phyloP scores from a whole-genome alignment of 1,140 invertebrate species.

The Ectropis grisescens region DNA sequence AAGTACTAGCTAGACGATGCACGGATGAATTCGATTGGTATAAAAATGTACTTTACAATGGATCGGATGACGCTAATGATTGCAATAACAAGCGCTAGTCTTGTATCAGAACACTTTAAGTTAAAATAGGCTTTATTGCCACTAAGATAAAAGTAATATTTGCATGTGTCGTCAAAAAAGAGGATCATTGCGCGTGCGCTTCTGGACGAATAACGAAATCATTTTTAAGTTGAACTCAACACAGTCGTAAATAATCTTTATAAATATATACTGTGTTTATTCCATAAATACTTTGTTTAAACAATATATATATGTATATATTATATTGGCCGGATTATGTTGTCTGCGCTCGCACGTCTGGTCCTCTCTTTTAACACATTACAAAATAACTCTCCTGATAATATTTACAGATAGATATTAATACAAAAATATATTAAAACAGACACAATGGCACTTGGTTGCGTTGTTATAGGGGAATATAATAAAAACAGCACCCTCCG shows the following conservation, averaged over 20 bases:
- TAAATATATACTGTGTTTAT: constrained; percentile 18
- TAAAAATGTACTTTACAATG: constrained; percentile 39
- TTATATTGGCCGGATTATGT: constrained; percentile 50
- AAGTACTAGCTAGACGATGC: constrained; percentile 13
- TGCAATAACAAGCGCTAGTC: constrained; percentile 24
- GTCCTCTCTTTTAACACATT: constrained; percentile 40
- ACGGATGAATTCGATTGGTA: constrained; percentile 28
- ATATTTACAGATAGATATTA: constrained; percentile 49
- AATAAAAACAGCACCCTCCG: constrained; percentile 1
- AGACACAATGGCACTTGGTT: constrained; percentile 62
- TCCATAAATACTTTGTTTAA: constrained; percentile 8
- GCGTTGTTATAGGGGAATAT: constrained; percentile 36
- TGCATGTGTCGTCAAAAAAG: constrained; percentile 28
- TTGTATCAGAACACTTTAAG: constrained; percentile 29
- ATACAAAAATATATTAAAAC: constrained; percentile 56
- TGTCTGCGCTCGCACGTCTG: constrained; percentile 20
- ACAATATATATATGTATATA: constrained; percentile 5
- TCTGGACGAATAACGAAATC: constrained; percentile 35
- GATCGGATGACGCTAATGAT: constrained; percentile 50
- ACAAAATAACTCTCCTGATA: constrained; percentile 33
- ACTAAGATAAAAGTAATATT: constrained; percentile 7
- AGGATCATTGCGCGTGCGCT: constrained; percentile 21
- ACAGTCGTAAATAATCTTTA: constrained; percentile 6
- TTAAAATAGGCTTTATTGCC: constrained; percentile 5
- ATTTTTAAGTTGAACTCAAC: constrained; percentile 18